Evolutionary conservation across 2,888 invertebrate species (phyloP).

Genomic region (Cetonia aurata): DNA sequence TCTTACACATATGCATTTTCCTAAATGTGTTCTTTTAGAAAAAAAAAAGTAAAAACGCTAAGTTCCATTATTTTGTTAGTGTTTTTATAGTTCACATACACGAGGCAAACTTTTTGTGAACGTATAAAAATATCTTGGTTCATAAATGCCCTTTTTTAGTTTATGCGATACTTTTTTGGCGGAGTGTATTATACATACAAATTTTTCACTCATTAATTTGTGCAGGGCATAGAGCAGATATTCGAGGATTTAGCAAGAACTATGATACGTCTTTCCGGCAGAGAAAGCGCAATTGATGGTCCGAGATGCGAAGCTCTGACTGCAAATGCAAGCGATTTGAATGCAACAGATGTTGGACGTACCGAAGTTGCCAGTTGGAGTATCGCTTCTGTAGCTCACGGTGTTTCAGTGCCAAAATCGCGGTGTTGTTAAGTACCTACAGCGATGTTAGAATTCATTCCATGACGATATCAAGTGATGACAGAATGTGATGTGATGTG

Average conservation of each 20-base stretch:
- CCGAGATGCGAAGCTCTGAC: constrained; percentile 53
- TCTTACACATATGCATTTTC: no score
- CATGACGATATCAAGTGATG: constrained; percentile 3
- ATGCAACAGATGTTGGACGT: constrained; percentile 73
- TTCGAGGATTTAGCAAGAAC: constrained; percentile 77
- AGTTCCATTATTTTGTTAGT: no score
- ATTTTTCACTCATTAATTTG: no score
- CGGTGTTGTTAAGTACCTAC: constrained; percentile 34
- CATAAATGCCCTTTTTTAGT: no score
- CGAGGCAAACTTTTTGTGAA: no score
- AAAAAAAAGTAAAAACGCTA: no score
- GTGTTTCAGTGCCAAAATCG: constrained; percentile 28
- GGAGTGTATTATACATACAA: no score
- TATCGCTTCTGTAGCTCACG: constrained; percentile 77
- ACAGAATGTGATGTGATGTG: constrained; percentile 2
- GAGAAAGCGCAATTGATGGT: constrained; percentile 59
- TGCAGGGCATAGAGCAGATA: constrained; percentile 79
- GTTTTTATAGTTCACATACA: no score
- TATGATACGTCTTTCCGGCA: constrained; percentile 69
- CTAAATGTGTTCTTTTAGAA: no score
- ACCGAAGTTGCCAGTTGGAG: constrained; percentile 76
- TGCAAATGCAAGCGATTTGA: constrained; percentile 68
- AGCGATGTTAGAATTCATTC: neutral
- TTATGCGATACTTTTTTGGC: no score
- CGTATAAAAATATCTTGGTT: no score